Conservation (phyloP, 1,140 invertebrate species). For the Sitobion miscanthi region DNA sequence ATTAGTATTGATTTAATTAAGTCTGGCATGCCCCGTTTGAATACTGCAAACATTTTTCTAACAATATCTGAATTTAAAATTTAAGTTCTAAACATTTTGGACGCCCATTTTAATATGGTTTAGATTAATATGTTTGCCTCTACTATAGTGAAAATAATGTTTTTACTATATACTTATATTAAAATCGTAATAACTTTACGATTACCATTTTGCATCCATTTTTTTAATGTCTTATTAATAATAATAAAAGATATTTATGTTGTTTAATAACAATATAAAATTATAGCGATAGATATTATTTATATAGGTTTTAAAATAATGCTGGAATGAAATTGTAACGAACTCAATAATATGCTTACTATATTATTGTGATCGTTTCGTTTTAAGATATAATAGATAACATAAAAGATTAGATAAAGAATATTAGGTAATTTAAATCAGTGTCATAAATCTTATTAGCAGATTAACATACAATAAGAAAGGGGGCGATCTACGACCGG, state of each 20-base stretch:
- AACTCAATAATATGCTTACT: too few species aligned
- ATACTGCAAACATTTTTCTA: not conserved
- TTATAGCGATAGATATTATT: too few species aligned
- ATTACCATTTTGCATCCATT: not conserved
- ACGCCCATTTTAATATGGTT: not conserved
- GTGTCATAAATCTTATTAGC: too few species aligned
- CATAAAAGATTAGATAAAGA: too few species aligned
- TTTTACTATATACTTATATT: not conserved
- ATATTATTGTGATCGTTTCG: too few species aligned
- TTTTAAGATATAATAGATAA: too few species aligned
- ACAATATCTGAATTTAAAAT: slow-evolving; percentile 6
- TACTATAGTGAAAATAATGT: not conserved
- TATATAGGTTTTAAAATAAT: not conserved
- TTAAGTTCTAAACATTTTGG: not conserved
- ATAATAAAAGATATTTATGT: not conserved
- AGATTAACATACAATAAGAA: too few species aligned
- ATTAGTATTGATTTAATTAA: slow-evolving; percentile 50
- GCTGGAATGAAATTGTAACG: too few species aligned
- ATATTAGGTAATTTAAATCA: too few species aligned
- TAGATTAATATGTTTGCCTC: not conserved
- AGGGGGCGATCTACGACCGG: too few species aligned
- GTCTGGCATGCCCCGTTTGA: not conserved
- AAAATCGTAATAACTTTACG: not conserved
- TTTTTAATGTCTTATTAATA: not conserved
- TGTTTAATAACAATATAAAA: too few species aligned